Evolutionary conservation across 1,140 invertebrate genomes (phyloP).

Genomic region (Dysdera silvatica): DNA sequence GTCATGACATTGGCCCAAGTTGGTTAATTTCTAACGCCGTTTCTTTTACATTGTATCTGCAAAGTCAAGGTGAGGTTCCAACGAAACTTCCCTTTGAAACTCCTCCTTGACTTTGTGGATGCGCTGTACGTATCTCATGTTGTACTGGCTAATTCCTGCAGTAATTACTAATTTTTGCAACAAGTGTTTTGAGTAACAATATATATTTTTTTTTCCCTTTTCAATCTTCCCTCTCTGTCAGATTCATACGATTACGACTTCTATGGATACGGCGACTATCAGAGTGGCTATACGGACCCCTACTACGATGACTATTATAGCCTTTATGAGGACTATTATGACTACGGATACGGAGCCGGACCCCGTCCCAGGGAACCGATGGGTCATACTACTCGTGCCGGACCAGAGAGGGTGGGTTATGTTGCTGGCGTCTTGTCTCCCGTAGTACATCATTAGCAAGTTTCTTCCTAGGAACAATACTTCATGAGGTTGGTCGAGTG

Average conservation of each 20-base stretch:
- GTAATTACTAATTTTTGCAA: too few relatives aligned
- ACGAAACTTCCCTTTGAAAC: too few relatives aligned
- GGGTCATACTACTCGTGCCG: constrained; percentile 21
- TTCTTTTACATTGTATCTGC: too few relatives aligned
- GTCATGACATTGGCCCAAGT: too few relatives aligned
- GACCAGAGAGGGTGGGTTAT: constrained; percentile 32
- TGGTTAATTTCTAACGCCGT: too few relatives aligned
- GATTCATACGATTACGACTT: constrained; percentile 86
- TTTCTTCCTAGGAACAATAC: constrained; percentile 27
- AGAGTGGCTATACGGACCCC: constrained; percentile 46
- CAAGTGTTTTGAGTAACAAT: too few relatives aligned
- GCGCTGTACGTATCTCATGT: too few relatives aligned
- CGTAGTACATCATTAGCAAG: constrained; percentile 28
- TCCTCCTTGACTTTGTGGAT: too few relatives aligned
- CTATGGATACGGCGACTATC: constrained; percentile 91
- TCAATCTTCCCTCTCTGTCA: constrained; percentile 61
- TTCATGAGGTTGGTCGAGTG: constrained; percentile 31
- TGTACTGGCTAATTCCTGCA: too few relatives aligned
- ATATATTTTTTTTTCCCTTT: too few relatives aligned
- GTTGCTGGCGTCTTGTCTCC: constrained; percentile 28
- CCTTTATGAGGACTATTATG: constrained; percentile 83
- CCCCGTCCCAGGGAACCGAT: constrained; percentile 41
- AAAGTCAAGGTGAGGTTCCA: too few relatives aligned
- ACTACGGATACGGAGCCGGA: constrained; percentile 61
- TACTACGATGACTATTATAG: constrained; percentile 75